A percentile compares a stretch with the other conserved stretches of the same genome.
Conservation (phyloP, 2,113 vertebrate species). For the Baryphthengus martii region DNA sequence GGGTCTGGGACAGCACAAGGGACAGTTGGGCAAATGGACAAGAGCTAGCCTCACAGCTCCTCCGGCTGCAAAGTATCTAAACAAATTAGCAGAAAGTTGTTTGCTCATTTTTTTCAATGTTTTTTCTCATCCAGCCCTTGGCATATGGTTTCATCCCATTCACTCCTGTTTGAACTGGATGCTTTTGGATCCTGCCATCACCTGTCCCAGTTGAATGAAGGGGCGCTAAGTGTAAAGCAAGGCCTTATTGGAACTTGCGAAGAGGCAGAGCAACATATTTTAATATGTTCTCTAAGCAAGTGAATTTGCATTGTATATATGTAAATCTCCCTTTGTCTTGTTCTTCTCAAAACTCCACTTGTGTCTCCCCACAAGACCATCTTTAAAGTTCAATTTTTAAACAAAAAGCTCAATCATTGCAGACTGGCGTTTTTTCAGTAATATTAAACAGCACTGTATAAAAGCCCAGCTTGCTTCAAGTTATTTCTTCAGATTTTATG, state of each 20-base stretch:
- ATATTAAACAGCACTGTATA: not conserved
- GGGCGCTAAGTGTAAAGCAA: not conserved
- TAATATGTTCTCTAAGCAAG: not conserved
- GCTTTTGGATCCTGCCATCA: not conserved
- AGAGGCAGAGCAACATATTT: not conserved
- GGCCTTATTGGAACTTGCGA: not conserved
- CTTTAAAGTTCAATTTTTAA: not conserved
- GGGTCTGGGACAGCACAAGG: fast-evolving
- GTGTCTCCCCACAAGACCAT: not conserved
- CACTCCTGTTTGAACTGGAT: not conserved
- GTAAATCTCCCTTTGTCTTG: not conserved
- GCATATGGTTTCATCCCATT: not conserved
- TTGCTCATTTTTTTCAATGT: not conserved
- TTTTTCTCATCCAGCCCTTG: not conserved
- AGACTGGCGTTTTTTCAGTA: not conserved
- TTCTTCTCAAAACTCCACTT: not conserved
- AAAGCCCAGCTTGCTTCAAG: not conserved
- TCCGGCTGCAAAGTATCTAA: not conserved
- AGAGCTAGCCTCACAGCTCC: not conserved
- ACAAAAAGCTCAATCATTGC: not conserved
- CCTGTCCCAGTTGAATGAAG: not conserved
- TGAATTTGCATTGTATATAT: not conserved
- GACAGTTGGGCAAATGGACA: not conserved
- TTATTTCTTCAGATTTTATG: not conserved
- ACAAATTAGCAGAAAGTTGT: not conserved